Evolutionary conservation across 2,888 invertebrate species (phyloP), one percentile per base, ranked within the genome.

Genomic region (Peribatodes rhomboidaria): DNA sequence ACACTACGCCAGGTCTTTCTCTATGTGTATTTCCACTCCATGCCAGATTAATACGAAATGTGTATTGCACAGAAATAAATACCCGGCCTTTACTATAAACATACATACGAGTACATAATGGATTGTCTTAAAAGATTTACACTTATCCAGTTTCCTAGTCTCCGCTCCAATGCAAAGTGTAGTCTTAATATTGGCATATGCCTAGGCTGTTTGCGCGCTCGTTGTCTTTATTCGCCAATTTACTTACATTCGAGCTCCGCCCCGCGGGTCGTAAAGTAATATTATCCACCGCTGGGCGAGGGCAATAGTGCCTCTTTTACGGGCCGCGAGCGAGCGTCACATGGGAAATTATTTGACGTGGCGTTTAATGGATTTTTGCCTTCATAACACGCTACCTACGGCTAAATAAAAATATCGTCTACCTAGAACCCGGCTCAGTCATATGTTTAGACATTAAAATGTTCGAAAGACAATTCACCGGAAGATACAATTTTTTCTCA

Each of bases 341-440:
- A 90, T 91, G 92, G 92, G 92, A 93, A 93, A 92, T 93, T 93
- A 93, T 93, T 93, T 92, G 92, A 93, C 92, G 91, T 91, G 88
- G 82, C 90, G 89, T 92, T 93, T 93, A 93, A 93, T 93, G 92
- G 92, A 92, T 92, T 92, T 91, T 90, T 90, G 92, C 92, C 91
- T 89, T 91, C 92, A 92, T 92, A 92, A 92, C 92, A 91, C 87
- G 90, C 90, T 87, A 91, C 87, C 87, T 87, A 85, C 88, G 81
- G 83, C 83, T 86, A 84, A 92, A 91, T 90, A 90, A 90, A 90
- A 90, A 88, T 85, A 84, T 80, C 80, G 79, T 77, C 67, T 79
- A 82, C 72, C 77, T 77, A 78, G 72, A 79, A 76, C 76, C 75
- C 46, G n/a, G 41, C 42, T 76, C 75, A 78, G 74, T 75, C 79